Conservation (phyloP, 2,113 vertebrate species). For the Equus quagga region DNA sequence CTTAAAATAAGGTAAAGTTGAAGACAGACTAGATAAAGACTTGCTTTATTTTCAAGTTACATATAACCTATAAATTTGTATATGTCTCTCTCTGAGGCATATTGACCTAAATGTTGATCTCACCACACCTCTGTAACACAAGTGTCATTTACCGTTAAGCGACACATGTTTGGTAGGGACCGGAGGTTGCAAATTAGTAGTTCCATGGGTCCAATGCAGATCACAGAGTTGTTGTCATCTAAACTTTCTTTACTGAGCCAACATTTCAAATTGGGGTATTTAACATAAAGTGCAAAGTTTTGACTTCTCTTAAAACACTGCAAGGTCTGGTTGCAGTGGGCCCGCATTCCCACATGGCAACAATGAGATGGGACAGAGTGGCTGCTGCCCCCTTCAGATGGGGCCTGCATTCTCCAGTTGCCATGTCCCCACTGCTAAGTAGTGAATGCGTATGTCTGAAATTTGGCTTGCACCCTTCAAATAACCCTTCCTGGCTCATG, state of each 20-base stretch:
- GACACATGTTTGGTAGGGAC: not conserved
- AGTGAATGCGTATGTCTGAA: not conserved
- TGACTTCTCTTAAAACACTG: not conserved
- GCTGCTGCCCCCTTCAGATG: no score
- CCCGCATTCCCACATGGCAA: not conserved
- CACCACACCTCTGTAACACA: no score
- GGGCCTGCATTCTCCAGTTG: not conserved
- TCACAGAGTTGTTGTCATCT: not conserved
- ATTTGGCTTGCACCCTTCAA: not conserved
- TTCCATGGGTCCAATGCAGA: not conserved
- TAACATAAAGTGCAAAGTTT: not conserved
- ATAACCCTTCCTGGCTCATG: not conserved
- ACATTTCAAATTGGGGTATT: not conserved
- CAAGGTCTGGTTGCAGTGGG: not conserved
- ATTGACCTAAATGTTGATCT: not conserved
- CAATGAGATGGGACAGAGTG: not conserved
- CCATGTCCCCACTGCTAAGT: accelerated
- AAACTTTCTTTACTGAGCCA: not conserved
- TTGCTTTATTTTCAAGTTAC: not conserved
- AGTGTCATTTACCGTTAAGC: not conserved
- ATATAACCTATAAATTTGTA: not conserved
- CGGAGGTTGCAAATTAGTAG: not conserved
- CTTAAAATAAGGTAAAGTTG: not conserved
- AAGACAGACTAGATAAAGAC: not conserved
- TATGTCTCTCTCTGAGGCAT: not conserved